These are phyloP conservation scores for Watsonalla cultraria DNA, from an alignment of 2,888 invertebrate species.

Conservation along the genomic window DNA sequence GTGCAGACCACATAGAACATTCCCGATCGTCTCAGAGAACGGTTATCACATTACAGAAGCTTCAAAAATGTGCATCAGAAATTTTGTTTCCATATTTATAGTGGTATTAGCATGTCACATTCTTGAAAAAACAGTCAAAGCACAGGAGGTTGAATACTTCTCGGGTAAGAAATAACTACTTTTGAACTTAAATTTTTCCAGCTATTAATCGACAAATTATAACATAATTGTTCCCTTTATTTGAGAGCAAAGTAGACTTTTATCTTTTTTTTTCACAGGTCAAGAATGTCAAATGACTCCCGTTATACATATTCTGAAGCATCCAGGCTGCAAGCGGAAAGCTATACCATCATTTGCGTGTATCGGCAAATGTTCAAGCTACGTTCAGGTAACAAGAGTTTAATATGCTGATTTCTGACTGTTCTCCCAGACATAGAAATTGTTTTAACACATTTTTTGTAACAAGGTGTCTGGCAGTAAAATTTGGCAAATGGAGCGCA, in stretches of 20 bases:
- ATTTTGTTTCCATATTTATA: conserved; percentile 25
- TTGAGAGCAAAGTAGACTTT: neutral
- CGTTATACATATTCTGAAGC: conserved; percentile 93
- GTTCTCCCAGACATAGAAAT: too few species aligned
- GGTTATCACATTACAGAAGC: neutral
- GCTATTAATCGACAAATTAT: neutral
- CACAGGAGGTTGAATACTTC: conserved; percentile 54
- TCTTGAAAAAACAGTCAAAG: conserved; percentile 37
- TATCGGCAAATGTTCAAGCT: conserved; percentile 93
- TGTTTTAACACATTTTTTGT: conserved; percentile 1
- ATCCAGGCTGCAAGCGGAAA: conserved; percentile 94
- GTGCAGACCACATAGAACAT: conserved; percentile 12
- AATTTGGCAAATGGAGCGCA: conserved; percentile 97
- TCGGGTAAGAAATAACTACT: conserved; percentile 41
- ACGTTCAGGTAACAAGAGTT: conserved; percentile 87
- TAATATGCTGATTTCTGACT: neutral
- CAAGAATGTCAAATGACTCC: conserved; percentile 95
- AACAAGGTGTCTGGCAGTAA: conserved; percentile 93
- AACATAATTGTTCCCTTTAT: too few species aligned
- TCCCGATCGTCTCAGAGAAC: conserved; percentile 8
- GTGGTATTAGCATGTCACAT: conserved; percentile 38
- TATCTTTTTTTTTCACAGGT: conserved; percentile 35
- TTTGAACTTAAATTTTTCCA: neutral
- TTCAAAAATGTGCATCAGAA: conserved; percentile 29
- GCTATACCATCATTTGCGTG: conserved; percentile 96